These are phyloP conservation scores for Proteles cristata DNA, from an alignment of 2,113 vertebrate species.

Conservation along the genomic window DNA sequence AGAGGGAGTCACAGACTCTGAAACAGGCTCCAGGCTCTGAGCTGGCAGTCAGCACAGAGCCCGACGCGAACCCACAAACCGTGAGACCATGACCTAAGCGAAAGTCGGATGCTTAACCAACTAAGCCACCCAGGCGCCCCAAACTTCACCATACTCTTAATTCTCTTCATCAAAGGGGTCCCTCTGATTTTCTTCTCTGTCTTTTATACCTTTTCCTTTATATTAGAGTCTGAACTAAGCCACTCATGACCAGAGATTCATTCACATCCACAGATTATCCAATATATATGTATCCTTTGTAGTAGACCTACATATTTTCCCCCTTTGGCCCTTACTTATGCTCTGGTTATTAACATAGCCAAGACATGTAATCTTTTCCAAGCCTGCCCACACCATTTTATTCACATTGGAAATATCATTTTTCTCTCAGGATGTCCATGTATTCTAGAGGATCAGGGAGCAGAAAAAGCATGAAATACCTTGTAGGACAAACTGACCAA, in stretches of 20 bases:
- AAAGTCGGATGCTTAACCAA: too few species aligned
- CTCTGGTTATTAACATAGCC: not conserved
- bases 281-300: not conserved
- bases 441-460: not conserved
- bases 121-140: too few species aligned
- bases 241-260: not conserved
- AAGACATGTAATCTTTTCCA: not conserved
- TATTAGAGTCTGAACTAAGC: not conserved
- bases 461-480: not conserved
- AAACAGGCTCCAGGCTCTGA: too few species aligned
- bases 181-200: conserved; percentile 7
- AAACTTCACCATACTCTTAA: not conserved
- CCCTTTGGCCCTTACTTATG: not conserved
- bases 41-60: too few species aligned
- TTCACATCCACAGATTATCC: not conserved
- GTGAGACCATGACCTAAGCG: too few species aligned
- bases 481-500: not conserved
- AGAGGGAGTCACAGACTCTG: too few species aligned
- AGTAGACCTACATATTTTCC: not conserved
- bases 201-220: not conserved
- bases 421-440: not conserved
- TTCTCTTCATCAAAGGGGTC: not conserved
- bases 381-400: not conserved
- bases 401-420: not conserved
- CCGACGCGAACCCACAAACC: too few species aligned